These are phyloP conservation scores for human DNA, from an alignment of 2,113 vertebrate species.

Conservation along the genomic window DNA sequence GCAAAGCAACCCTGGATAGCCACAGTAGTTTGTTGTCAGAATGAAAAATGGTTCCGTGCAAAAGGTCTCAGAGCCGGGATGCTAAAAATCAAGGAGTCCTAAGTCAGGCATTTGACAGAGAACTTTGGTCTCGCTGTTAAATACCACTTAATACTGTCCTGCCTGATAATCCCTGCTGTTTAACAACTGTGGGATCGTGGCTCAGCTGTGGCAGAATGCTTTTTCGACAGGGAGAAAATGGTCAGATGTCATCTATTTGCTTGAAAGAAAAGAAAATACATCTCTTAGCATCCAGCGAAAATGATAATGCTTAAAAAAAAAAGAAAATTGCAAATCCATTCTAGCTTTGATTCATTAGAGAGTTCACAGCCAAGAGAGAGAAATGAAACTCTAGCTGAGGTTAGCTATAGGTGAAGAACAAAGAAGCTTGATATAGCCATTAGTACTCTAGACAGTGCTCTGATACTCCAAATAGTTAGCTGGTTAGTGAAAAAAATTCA, in stretches of 20 bases:
- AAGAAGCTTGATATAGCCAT: background rate
- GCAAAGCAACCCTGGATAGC: slow-evolving; percentile 82
- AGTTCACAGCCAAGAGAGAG: slow-evolving; percentile 1
- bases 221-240: slow-evolving; percentile 77
- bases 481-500: background rate
- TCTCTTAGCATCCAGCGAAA: slow-evolving; percentile 70
- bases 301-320: slow-evolving; percentile 70
- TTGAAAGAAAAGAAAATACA: slow-evolving; percentile 62
- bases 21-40: slow-evolving; percentile 88
- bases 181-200: slow-evolving; percentile 80
- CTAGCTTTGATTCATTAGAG: slow-evolving; percentile 32
- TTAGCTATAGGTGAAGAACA: slow-evolving; percentile 34
- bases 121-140: slow-evolving; percentile 89
- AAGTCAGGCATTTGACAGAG: slow-evolving; percentile 89
- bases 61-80: slow-evolving; percentile 87
- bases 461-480: background rate
- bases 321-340: slow-evolving; percentile 54
- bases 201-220: slow-evolving; percentile 78
- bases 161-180: slow-evolving; percentile 88
- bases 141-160: slow-evolving; percentile 89
- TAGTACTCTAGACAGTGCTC: background rate
- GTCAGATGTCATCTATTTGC: slow-evolving; percentile 82
- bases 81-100: slow-evolving; percentile 85
- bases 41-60: slow-evolving; percentile 90
- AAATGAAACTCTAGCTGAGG: slow-evolving; percentile 49